Base-by-base conservation (phyloP, 2,888 invertebrate genomes). In the Caenorhabditis angaria region DNA sequence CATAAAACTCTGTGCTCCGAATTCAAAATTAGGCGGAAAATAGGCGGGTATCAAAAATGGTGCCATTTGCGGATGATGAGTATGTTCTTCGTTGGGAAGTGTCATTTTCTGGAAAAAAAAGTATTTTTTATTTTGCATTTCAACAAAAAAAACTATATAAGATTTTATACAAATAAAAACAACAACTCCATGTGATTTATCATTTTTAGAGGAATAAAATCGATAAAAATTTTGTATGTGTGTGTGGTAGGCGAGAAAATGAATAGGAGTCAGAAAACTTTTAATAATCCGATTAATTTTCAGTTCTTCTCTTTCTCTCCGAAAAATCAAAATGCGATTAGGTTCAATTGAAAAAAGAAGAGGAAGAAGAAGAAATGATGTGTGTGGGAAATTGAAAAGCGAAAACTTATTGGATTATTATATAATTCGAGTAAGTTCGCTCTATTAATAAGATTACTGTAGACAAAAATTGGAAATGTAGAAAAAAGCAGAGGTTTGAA, bases 21-120 rank as follows among this genome's bases (percentile, higher is more conserved):
- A 12, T 3, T 41, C 18, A 18, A 10, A 41, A 10, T 41, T 12
- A 14, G 41, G 41, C 18, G 41, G 41, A 41, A 41, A 41, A 41
- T 41, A 41, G 41, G 41, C 60, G 1, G 35, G 18, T 1, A 51
- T 32, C 41, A 41, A 20, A 18, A n/a, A 29, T 10, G n/a, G 35
- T 24, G 51, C 28, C 47, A 29, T 24, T 62, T 61, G 8, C 56
- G 61, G 6, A n/a, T n/a, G n/a, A n/a, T n/a, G n/a, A n/a, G n/a
- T n/a, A n/a, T 56, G 56, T 2, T 48, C 28, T 14, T 58, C n/a
- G 20, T 53, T 8, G 5, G 25, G 28, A 20, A 10, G 54, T 20
- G 54, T 14, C 8, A n/a, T 8, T 22, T 20, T n/a, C 27, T 2
- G 22, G 4, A 5, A 10, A 5, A 5, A 5, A 5, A 10, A 8